Conservation (phyloP, 2,888 invertebrate genomes). For the Parascotia fuliginaria region DNA sequence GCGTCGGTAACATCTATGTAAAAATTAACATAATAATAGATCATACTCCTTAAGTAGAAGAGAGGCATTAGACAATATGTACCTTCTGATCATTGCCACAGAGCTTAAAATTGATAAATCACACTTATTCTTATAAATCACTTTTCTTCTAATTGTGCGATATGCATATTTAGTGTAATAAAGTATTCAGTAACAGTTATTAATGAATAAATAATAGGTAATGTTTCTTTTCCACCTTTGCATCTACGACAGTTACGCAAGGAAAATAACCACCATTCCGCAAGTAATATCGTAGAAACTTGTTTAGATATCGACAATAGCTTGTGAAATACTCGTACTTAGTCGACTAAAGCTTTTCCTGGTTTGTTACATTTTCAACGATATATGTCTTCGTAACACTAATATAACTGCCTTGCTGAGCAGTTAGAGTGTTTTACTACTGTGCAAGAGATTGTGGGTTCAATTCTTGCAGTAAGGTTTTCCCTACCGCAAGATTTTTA, state of each 20-base stretch:
- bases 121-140: no score
- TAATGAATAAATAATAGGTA: constrained; percentile 10
- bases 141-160: no score
- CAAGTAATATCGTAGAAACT: constrained; percentile 39
- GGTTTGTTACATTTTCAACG: constrained; percentile 50
- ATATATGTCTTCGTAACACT: constrained; percentile 27
- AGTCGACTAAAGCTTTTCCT: constrained; percentile 53
- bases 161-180: constrained; percentile 13
- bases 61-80: no score
- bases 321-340: constrained; percentile 49
- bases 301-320: constrained; percentile 40
- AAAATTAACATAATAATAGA: no score
- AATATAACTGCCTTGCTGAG: neutral
- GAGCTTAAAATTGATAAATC: no score
- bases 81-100: no score
- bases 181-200: constrained; percentile 6
- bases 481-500: no score
- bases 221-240: constrained; percentile 11
- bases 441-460: no score
- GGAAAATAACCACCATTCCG: constrained; percentile 40
- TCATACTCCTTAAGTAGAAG: no score
- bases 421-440: neutral
- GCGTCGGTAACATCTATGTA: no score
- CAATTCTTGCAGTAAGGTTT: no score
- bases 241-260: constrained; percentile 40